A percentile compares a stretch with the other conserved stretches of the same genome.
These are phyloP conservation scores for Vireo altiloquus DNA, from an alignment of 2,113 vertebrate genomes.

Conservation along the genomic window DNA sequence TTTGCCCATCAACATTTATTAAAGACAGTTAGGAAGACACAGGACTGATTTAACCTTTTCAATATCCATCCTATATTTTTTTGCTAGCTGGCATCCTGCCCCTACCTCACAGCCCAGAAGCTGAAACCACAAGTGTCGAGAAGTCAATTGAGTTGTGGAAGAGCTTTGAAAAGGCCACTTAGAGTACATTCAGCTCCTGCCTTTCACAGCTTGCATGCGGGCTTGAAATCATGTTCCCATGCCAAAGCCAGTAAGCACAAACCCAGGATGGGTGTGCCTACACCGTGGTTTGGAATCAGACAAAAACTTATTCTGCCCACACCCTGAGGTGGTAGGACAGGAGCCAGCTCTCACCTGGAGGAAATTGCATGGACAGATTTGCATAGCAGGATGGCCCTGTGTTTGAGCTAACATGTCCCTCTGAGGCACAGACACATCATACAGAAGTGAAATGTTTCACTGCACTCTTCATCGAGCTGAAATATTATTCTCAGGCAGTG, in stretches of 20 bases:
- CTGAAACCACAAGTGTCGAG: slow-evolving; percentile 14
- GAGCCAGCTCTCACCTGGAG: neutral
- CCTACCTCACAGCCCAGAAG: neutral
- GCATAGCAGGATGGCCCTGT: neutral
- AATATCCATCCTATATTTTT: slow-evolving; percentile 1
- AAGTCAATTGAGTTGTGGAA: slow-evolving; percentile 14
- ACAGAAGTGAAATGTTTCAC: rapidly evolving
- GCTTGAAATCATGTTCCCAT: neutral
- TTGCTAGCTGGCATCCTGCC: neutral
- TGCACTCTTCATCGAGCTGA: neutral
- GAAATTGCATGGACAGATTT: neutral
- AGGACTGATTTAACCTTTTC: slow-evolving; percentile 43
- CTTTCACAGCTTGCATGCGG: neutral
- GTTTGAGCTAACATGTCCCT: neutral
- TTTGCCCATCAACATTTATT: neutral
- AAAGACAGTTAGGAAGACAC: neutral
- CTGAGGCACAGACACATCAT: rapidly evolving
- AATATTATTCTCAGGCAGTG: neutral
- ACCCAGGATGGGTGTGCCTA: neutral
- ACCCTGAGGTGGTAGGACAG: neutral
- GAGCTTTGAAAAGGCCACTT: slow-evolving; percentile 42
- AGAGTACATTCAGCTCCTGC: neutral
- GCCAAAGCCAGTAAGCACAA: neutral
- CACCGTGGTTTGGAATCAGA: neutral
- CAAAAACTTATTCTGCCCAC: neutral